Base-by-base conservation (phyloP, 2,113 vertebrate species). In the Pluvialis apricaria region DNA sequence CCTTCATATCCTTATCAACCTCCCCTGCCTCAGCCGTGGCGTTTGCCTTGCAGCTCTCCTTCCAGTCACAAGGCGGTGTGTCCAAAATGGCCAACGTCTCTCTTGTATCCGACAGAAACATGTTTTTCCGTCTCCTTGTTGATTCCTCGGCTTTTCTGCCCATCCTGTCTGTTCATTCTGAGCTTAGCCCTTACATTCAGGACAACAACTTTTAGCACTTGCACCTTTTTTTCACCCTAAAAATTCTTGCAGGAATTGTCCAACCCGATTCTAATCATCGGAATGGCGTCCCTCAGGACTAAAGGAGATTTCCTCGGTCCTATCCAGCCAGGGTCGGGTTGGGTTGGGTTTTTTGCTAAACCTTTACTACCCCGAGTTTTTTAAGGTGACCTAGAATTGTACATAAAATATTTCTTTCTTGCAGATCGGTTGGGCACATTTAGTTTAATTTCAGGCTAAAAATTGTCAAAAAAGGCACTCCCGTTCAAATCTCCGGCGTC, bases 401-500 rank as follows among this genome's bases (percentile, higher is more conserved):
- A 26, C 22, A 9, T 42, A 2, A 40, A 34, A 5, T 10, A 13
- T 24, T 36, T 13, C 15, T 32, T 61, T 29, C 60, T 40, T 57
- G 47, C n/a, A 57, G 60, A 2, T 32, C n/a, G 22, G 26, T 2
- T 45, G 57, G 42, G 25, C 76, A 22, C 68, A 0, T 20, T 44
- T 24, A 4, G 26, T 40, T 89, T 5, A 0, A 36, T 76, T 88
- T 52, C 18, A 10, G 24, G 38, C 32, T 9, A 5, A 17, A 28
- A 58, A 0, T 2, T 22, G 24, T 18, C 75, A 13, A 3, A 2
- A 2, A 5, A 38, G 45, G 12, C 0, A 0, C 17, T 40, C 4
- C n/a, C 1, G 0, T 17, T 15, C 15, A 2, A 3, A 1, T 4
- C 51, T 26, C 60, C 58, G 0, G 0, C 0, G 2, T 62, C 6